Percentiles rank a stretch among this genome's conserved stretches.
These are phyloP conservation scores for Polydrusus tereticollis DNA, from an alignment of 2,888 invertebrate genomes.

Conservation along the genomic window DNA sequence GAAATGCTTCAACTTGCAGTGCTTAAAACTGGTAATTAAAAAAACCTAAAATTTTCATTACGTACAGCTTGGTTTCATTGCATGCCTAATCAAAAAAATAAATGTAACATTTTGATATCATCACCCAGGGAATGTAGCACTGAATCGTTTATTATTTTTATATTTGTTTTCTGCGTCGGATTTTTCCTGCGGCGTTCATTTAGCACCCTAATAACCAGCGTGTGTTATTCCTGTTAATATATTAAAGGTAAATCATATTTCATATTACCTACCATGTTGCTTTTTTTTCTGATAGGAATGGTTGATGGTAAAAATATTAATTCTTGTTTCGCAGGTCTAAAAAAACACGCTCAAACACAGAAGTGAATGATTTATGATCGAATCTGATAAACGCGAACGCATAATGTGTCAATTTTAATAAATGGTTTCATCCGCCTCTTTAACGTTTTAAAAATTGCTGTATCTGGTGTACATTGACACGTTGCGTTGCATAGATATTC, in stretches of 20 bases:
- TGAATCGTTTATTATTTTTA: neutral
- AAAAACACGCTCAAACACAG: slow-evolving; percentile 40
- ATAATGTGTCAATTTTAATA: slow-evolving; percentile 46
- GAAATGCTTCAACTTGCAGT: too few species aligned
- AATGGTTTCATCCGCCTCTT: slow-evolving; percentile 29
- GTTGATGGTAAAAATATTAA: slow-evolving; percentile 37
- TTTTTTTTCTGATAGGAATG: slow-evolving; percentile 28
- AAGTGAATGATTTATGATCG: slow-evolving; percentile 36
- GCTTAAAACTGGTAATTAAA: too few species aligned
- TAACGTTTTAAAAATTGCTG: slow-evolving; percentile 31
- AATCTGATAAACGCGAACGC: slow-evolving; percentile 43
- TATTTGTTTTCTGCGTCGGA: neutral
- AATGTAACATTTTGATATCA: too few species aligned
- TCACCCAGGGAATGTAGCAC: neutral
- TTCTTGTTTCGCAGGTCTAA: slow-evolving; percentile 33
- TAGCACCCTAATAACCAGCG: neutral
- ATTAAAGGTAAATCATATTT: slow-evolving; percentile 27
- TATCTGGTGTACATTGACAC: neutral
- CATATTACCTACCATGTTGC: slow-evolving; percentile 19
- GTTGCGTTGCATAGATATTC: neutral
- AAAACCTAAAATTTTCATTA: too few species aligned
- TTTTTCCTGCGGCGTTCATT: neutral
- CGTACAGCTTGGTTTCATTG: too few species aligned
- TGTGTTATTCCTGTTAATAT: neutral
- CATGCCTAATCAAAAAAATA: too few species aligned